Conservation (phyloP, 2,888 invertebrate genomes). For the Xylota segnis region DNA sequence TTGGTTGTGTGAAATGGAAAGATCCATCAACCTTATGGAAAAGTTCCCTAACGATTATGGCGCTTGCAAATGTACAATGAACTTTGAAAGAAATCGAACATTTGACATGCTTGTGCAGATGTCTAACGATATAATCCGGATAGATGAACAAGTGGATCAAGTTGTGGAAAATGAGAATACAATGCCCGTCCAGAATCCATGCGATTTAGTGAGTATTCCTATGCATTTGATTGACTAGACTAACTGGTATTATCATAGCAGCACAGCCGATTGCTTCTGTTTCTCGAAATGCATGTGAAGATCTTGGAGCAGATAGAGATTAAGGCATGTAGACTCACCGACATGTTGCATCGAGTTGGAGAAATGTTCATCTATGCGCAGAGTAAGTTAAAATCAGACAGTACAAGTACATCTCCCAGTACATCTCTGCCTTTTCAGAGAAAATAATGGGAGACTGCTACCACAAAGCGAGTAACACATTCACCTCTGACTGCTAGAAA, state of each 20-base stretch:
- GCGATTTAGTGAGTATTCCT: slow-evolving; percentile 23
- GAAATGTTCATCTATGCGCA: slow-evolving; percentile 25
- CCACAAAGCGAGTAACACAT: slow-evolving; percentile 29
- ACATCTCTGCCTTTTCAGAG: not conserved
- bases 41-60: not conserved
- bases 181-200: not conserved
- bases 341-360: slow-evolving; percentile 19
- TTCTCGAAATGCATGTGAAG: slow-evolving; percentile 43
- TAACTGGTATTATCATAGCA: not conserved
- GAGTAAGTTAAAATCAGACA: slow-evolving; percentile 39
- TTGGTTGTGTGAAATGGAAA: slow-evolving; percentile 38
- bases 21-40: slow-evolving; percentile 27
- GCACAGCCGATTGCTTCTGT: slow-evolving; percentile 35
- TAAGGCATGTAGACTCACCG: slow-evolving; percentile 20
- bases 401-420: too few species aligned
- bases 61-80: slow-evolving; percentile 44
- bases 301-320: slow-evolving; percentile 45
- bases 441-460: slow-evolving; percentile 22
- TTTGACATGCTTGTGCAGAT: slow-evolving; percentile 16
- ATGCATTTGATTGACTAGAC: not conserved
- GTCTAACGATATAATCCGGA: slow-evolving; percentile 10
- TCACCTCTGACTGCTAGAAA: slow-evolving; percentile 32
- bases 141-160: slow-evolving; percentile 18
- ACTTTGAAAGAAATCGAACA: slow-evolving; percentile 19
- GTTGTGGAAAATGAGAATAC: slow-evolving; percentile 3